These are phyloP conservation scores for Lethrus apterus DNA, from an alignment of 1,140 invertebrate species.

Conservation along the genomic window DNA sequence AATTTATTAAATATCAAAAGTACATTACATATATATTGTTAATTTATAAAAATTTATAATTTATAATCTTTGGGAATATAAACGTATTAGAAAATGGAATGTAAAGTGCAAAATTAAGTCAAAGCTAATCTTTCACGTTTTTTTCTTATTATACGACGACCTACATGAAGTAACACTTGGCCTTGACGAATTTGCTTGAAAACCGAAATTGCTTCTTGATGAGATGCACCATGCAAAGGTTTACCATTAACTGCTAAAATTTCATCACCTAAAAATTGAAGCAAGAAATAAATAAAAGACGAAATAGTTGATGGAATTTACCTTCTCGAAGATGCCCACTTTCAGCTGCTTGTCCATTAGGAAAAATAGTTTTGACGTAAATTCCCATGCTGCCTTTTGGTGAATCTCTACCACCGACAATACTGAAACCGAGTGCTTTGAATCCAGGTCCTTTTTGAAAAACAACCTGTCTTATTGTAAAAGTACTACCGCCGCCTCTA, in stretches of 20 bases:
- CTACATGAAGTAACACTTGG: slow-evolving; percentile 74
- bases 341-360: slow-evolving; percentile 79
- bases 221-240: slow-evolving; percentile 77
- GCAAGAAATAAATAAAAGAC: neutral
- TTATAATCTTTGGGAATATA: no score
- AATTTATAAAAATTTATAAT: no score
- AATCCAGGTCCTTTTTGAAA: slow-evolving; percentile 79
- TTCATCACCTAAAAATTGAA: slow-evolving; percentile 67
- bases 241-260: slow-evolving; percentile 85
- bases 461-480: slow-evolving; percentile 41
- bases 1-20: no score
- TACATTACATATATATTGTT: no score
- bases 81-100: no score
- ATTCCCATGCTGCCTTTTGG: slow-evolving; percentile 83
- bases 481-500: slow-evolving; percentile 40
- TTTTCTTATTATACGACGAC: slow-evolving; percentile 32
- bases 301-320: slow-evolving; percentile 43
- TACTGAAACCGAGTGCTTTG: slow-evolving; percentile 84
- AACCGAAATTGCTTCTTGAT: slow-evolving; percentile 81
- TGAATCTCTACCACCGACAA: slow-evolving; percentile 84
- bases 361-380: slow-evolving; percentile 85
- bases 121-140: slow-evolving; percentile 28
- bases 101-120: no score
- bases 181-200: slow-evolving; percentile 87
- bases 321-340: slow-evolving; percentile 77